A percentile compares a stretch with the other conserved stretches of the same genome.
Evolutionary conservation across 2,888 invertebrate genomes (phyloP).

Genomic region (Dicycla oo): DNA sequence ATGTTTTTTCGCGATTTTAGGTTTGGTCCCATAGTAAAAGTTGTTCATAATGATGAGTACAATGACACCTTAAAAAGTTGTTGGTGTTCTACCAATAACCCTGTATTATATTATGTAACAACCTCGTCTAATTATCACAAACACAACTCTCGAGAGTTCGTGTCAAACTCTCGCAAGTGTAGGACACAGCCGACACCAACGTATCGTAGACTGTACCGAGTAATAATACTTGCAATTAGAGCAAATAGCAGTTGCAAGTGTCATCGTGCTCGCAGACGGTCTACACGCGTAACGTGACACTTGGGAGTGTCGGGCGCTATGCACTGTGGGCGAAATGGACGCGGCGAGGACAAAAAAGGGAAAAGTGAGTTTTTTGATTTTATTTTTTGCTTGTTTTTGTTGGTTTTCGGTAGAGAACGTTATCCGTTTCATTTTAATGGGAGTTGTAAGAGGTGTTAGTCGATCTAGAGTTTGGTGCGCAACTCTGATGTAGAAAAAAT

Average conservation of each 20-base stretch:
- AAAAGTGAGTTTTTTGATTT: not conserved
- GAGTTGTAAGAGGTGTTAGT: not conserved
- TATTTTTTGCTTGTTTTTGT: not conserved
- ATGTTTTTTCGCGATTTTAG: too few species aligned
- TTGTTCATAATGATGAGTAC: too few species aligned
- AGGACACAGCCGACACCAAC: conserved; percentile 53
- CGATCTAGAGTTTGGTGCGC: not conserved
- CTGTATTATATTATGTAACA: too few species aligned
- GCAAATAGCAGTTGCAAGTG: conserved; percentile 75
- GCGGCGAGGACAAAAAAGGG: conserved; percentile 25
- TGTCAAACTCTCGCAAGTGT: conserved; percentile 42
- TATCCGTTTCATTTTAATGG: not conserved
- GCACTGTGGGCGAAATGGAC: conserved; percentile 61
- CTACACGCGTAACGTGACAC: conserved; percentile 70
- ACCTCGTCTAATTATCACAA: conserved; percentile 16
- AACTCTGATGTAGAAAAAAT: not conserved
- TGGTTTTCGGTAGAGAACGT: not conserved
- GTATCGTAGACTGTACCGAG: conserved; percentile 52
- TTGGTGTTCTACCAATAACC: too few species aligned
- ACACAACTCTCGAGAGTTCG: conserved; percentile 28
- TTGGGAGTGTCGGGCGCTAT: conserved; percentile 63
- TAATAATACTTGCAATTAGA: conserved; percentile 79
- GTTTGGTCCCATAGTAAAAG: too few species aligned
- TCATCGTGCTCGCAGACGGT: conserved; percentile 71
- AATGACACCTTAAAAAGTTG: too few species aligned